A percentile compares a stretch with the other conserved stretches of the same genome.
phyloP scores from a whole-genome alignment of 1,140 invertebrate genomes.

The Nasonia vitripennis region DNA sequence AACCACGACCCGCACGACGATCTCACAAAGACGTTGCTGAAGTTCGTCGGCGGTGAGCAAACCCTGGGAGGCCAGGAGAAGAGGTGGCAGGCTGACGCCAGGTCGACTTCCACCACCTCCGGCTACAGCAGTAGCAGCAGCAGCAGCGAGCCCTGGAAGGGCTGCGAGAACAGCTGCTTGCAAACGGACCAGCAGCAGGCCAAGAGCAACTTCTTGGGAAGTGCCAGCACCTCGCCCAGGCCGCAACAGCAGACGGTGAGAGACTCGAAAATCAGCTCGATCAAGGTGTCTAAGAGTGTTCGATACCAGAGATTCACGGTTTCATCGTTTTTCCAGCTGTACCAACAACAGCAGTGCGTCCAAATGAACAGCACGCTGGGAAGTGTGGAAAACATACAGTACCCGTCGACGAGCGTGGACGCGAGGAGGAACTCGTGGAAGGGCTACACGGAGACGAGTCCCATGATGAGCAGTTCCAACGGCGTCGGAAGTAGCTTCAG shows the following conservation, averaged over 20 bases:
- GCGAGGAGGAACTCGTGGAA: background rate
- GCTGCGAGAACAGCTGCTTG: background rate
- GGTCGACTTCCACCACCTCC: constrained; percentile 7
- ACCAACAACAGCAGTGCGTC: background rate
- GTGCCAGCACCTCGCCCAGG: background rate
- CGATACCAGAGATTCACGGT: too few species aligned
- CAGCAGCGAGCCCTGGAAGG: constrained; percentile 16
- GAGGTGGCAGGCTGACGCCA: background rate
- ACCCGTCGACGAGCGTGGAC: background rate
- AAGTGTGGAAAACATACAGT: background rate
- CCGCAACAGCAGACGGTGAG: constrained; percentile 22
- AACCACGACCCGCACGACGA: constrained; percentile 25
- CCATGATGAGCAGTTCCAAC: background rate
- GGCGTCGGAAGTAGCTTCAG: constrained; percentile 26
- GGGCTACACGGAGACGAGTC: background rate
- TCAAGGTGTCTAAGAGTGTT: too few species aligned
- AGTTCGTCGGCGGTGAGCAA: constrained; percentile 27
- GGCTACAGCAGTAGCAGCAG: constrained; percentile 19
- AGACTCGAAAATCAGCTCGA: too few species aligned
- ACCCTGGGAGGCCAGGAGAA: background rate
- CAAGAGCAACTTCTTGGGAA: background rate
- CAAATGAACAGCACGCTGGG: background rate
- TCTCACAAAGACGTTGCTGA: constrained; percentile 29
- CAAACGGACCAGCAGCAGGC: background rate
- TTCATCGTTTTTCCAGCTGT: background rate